Evolutionary conservation across 2,113 vertebrate genomes (phyloP).

Genomic region (Rhinolophus sinicus): DNA sequence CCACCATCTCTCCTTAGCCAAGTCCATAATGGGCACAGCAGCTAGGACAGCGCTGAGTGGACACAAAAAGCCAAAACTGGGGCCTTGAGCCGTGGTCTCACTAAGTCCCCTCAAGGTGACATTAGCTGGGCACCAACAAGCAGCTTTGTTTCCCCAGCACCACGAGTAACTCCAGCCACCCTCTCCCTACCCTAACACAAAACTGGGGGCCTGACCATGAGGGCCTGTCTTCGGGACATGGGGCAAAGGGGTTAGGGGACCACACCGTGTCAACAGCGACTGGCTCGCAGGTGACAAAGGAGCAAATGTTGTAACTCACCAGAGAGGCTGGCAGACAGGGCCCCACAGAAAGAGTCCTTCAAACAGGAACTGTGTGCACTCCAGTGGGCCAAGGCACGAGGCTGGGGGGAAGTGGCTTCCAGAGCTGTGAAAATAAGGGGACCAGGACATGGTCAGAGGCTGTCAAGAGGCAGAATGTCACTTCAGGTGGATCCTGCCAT

Average conservation of each 20-base stretch:
- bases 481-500: accelerated
- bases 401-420: not conserved
- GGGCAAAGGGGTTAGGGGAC: accelerated
- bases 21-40: accelerated
- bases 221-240: not conserved
- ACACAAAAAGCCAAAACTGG: too few relatives aligned
- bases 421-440: not conserved
- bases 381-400: not conserved
- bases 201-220: not conserved
- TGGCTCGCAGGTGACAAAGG: not conserved
- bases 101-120: too few relatives aligned
- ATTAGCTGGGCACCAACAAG: accelerated
- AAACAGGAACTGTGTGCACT: not conserved
- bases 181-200: not conserved
- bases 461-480: accelerated
- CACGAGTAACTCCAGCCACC: not conserved
- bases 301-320: not conserved
- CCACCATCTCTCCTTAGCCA: not conserved
- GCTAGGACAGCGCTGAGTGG: not conserved
- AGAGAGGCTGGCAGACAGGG: not conserved
- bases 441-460: not conserved
- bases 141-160: not conserved
- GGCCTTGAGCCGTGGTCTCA: accelerated
- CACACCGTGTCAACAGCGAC: accelerated
- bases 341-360: not conserved